These are phyloP conservation scores for Meleagris gallopavo DNA, from an alignment of 2,113 vertebrate genomes.

Conservation along the genomic window DNA sequence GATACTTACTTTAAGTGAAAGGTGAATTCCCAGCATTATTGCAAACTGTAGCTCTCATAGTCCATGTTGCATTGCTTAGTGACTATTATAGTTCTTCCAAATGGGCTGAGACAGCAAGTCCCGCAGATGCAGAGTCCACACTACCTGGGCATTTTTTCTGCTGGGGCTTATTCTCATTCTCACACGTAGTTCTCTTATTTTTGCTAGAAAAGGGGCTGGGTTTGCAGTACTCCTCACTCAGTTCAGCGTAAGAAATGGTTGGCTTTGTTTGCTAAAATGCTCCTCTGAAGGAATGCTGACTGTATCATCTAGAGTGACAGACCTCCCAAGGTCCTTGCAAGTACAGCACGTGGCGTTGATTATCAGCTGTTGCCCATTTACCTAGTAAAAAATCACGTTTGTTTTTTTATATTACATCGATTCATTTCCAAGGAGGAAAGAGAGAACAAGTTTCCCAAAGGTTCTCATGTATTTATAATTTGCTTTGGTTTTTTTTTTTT, in stretches of 20 bases:
- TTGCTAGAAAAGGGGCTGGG: background rate
- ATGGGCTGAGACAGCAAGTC: background rate
- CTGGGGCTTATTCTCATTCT: background rate
- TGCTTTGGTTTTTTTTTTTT: background rate
- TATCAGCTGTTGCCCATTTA: background rate
- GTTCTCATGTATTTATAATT: conserved; percentile 4
- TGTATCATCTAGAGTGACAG: background rate
- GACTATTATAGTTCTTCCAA: background rate
- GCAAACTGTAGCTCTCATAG: background rate
- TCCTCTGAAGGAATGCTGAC: background rate
- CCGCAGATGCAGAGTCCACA: background rate
- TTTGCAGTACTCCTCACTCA: background rate
- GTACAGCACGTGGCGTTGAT: conserved; percentile 26
- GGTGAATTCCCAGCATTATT: background rate
- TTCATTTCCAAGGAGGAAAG: background rate
- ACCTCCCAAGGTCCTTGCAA: background rate
- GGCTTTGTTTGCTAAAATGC: background rate
- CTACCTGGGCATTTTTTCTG: background rate
- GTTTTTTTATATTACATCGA: background rate
- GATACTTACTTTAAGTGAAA: background rate
- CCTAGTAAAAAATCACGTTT: background rate
- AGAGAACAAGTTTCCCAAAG: background rate
- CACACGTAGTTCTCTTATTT: background rate
- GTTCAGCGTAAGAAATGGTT: background rate
- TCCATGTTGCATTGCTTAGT: accelerated